These are phyloP conservation scores for Colostygia pectinataria DNA, from an alignment of 2,888 invertebrate genomes.

Conservation along the genomic window DNA sequence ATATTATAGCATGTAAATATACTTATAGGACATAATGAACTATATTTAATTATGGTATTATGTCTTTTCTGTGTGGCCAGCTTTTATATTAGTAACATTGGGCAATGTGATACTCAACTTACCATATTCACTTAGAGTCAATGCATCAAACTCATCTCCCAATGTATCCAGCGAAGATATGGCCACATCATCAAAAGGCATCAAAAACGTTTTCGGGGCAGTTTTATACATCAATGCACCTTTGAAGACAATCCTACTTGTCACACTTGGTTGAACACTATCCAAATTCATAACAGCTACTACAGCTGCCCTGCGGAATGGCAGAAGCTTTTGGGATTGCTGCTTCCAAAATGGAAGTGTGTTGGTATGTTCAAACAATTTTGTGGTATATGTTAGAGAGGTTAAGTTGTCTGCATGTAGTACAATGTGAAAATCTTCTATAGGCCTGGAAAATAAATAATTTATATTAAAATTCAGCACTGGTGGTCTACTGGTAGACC, in stretches of 20 bases:
- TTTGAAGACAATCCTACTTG: slow-evolving; percentile 52
- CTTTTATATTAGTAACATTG: no score
- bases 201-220: slow-evolving; percentile 42
- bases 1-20: no score
- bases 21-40: no score
- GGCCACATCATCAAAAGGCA: slow-evolving; percentile 56
- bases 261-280: slow-evolving; percentile 50
- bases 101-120: slow-evolving; percentile 25
- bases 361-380: slow-evolving; percentile 47
- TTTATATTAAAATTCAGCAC: no score
- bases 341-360: slow-evolving; percentile 54
- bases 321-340: slow-evolving; percentile 33
- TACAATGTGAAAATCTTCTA: slow-evolving; percentile 54
- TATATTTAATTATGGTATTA: no score
- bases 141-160: slow-evolving; percentile 57
- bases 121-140: slow-evolving; percentile 47
- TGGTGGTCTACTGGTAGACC: no score
- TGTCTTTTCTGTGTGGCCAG: no score
- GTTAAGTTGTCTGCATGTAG: slow-evolving; percentile 20
- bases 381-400: slow-evolving; percentile 59
- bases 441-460: slow-evolving; percentile 40
- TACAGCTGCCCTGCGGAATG: slow-evolving; percentile 41
- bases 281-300: slow-evolving; percentile 49
- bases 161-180: slow-evolving; percentile 54
- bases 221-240: slow-evolving; percentile 53